Evolutionary conservation across 2,797 vertebrate species (phyloP), one percentile per base, ranked within the genome.

Genomic region (Aselliscus stoliczkanus): DNA sequence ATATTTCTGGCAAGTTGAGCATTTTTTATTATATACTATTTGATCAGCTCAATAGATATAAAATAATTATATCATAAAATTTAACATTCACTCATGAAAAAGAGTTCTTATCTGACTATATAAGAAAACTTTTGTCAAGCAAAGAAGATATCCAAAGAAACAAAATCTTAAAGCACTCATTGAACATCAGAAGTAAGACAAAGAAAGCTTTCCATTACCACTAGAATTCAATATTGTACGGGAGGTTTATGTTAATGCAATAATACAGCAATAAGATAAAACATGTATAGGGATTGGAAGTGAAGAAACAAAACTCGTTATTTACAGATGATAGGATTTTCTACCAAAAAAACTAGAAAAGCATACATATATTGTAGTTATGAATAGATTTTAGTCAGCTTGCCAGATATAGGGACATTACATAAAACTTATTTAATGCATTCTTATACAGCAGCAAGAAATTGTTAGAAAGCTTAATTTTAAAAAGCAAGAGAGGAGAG

Each of bases 171-270:
- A 52, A 88, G 37, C 27, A 90, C 7, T 76, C 47, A 81, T 44
- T 95, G 91, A 72, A 95, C 95, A 95, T 92, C 65, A 84, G 60
- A 92, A 84, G 37, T 7, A 79, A 94, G 23, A 69, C 1, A 65
- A 64, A 21, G 11, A 92, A 73, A 77, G 8, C 2, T 80, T 90
- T 84, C 11, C 27, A 54, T 92, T 81, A 20, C 21, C 27, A 86
- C 39, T 70, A 58, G 94, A 80, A 84, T 34, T 50, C 39, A 90
- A 54, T 13, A 70, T 20, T 65, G 31, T 18, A 84, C 12, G 64
- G 3, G 34, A 80, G 31, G 76, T 83, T 70, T 15, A 25, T n/a
- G 29, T 62, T n/a, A 77, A 67, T n/a, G 7, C 50, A 84, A 84
- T 65, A 95, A 70, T 7, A 67, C 25, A 87, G 17, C 50, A 91